Evolutionary conservation across 1,140 invertebrate genomes (phyloP).

Genomic region (Nasonia giraulti): DNA sequence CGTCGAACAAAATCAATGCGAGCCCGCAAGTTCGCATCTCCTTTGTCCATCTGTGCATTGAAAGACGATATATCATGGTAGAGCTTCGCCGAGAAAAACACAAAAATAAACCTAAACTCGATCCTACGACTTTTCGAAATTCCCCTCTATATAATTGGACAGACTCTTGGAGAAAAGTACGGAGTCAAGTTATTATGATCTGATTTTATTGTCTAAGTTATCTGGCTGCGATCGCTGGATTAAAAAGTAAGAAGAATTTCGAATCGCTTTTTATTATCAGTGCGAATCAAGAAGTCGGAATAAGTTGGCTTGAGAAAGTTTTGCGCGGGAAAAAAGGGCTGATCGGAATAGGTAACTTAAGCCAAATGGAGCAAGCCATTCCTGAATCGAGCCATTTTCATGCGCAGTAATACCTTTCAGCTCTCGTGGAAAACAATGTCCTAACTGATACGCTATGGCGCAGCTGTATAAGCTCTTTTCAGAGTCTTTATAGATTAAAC

Average conservation of each 20-base stretch:
- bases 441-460: too few relatives aligned
- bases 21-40: background rate
- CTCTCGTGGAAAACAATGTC: too few relatives aligned
- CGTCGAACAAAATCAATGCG: background rate
- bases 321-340: background rate
- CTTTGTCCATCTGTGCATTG: background rate
- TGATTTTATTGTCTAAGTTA: background rate
- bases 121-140: background rate
- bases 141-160: constrained; percentile 1
- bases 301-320: background rate
- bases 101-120: background rate
- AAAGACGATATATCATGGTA: background rate
- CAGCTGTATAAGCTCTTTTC: too few relatives aligned
- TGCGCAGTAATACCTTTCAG: too few relatives aligned
- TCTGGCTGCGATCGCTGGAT: background rate
- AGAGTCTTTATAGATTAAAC: too few relatives aligned
- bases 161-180: background rate
- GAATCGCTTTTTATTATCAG: background rate
- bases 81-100: background rate
- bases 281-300: background rate
- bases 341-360: background rate
- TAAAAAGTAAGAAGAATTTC: constrained; percentile 1
- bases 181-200: constrained; percentile 11
- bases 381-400: background rate
- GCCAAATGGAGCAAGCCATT: background rate